Percentiles rank a stretch among this genome's conserved stretches.
Evolutionary conservation across 2,888 invertebrate genomes (phyloP).

Genomic region (Amiota communis): DNA sequence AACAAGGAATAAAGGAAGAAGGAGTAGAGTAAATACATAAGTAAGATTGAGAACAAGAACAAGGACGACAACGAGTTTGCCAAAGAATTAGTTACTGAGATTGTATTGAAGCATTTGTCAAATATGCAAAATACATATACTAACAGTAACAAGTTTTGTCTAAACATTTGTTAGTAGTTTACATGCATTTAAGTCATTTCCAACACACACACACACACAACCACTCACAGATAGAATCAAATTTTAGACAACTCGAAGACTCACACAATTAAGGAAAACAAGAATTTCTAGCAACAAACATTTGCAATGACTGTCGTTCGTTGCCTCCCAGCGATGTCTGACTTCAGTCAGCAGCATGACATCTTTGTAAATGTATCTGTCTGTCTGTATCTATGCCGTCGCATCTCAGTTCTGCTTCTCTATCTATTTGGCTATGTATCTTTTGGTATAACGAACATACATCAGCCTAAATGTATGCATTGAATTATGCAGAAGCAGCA

Average conservation of each 20-base stretch:
- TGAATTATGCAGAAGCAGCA: constrained; percentile 63
- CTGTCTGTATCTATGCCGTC: constrained; percentile 3
- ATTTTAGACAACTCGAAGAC: neutral
- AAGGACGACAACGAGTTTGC: constrained; percentile 9
- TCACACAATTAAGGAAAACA: neutral
- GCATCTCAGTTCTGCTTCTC: neutral
- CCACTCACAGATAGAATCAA: constrained; percentile 3
- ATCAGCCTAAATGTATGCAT: constrained; percentile 65
- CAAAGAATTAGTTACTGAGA: constrained; percentile 14
- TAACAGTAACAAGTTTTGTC: constrained; percentile 58
- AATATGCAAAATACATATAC: constrained; percentile 58
- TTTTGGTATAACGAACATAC: constrained; percentile 8
- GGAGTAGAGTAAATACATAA: neutral
- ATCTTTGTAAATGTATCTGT: constrained; percentile 8
- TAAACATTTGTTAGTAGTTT: constrained; percentile 61
- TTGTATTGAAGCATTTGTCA: constrained; percentile 43
- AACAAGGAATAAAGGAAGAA: neutral
- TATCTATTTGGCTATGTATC: neutral
- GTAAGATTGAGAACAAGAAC: constrained; percentile 3
- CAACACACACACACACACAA: neutral
- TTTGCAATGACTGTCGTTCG: neutral
- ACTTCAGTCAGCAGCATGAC: constrained; percentile 25
- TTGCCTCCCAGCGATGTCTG: constrained; percentile 1
- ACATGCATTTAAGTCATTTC: constrained; percentile 46
- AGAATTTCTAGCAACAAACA: constrained; percentile 1